Base-by-base conservation (phyloP, 2,797 vertebrate species). In the Halcyon smyrnensis region DNA sequence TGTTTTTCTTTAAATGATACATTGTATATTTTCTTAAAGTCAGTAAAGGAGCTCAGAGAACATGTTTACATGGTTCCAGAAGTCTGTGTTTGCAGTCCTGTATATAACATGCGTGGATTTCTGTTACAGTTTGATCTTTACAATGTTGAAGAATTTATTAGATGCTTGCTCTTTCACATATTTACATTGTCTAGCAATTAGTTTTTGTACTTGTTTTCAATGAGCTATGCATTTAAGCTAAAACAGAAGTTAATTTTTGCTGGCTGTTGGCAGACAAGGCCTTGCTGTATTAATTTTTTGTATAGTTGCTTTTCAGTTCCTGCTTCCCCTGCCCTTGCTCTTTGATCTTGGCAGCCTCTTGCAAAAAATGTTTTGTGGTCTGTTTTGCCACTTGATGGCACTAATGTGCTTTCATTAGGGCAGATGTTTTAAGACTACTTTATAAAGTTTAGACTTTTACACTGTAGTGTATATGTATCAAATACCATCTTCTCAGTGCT, bases 361-460 rank as follows among this genome's bases (percentile, higher is more conserved):
- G 62, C 70, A 67, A 80, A 43, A 21, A 3, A 1, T 21, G 24
- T 48, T 80, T 63, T 89, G 43, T 19, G 13, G 4, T 43, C 36
- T 46, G 39, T 64, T 65, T 84, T 84, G 63, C 95, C 95, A 82
- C 91, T 70, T 95, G 94, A 60, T 96, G 95, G 94, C 93, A 89
- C 78, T 69, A 51, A 67, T 8, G 65, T 74, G 34, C 77, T 92
- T 84, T 65, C 0, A 2, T 53, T 74, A 54, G 11, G 27, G 27
- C 14, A 53, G 27, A 6, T 64, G 18, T 12, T 80, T 41, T 63
- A 45, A 46, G 54, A 34, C 5, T 5, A 6, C 39, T 86, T 90
- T 32, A 9, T 54, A 4, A 75, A 53, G 13, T 59, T 78, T 64
- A 83, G 41, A 18, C 19, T 78, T 84, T 5, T 45, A 48, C 80